Evolutionary conservation across 2,888 invertebrate species (phyloP), one percentile per base, ranked within the genome.

Genomic region (Seira musarum): DNA sequence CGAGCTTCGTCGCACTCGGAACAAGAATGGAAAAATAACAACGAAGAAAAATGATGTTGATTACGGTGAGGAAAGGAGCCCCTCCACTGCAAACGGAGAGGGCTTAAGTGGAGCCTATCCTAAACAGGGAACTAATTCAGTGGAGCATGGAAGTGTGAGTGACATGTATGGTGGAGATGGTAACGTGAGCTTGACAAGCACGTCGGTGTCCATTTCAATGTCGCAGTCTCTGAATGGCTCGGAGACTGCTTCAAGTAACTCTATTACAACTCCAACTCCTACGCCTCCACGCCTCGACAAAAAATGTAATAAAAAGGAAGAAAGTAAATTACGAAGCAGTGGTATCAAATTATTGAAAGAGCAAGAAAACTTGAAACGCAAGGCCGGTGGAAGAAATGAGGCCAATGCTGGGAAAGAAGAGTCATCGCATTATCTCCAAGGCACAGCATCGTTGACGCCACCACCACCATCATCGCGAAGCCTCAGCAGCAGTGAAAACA

Each of bases 271-370:
- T n/a, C 40, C 72, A 22, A 66, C 76, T 17, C 70, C 79, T 35
- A 70, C 75, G 1, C 74, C 80, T 15, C 78, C 71, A 49, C 35
- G 24, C 15, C 63, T 73, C 21, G 24, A 46, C 15, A 74, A 67
- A 1, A 57, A 40, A 5, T n/a, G 22, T 21, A 40, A 40, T 19
- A n/a, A 24, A 64, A 24, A 22, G 8, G 65, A 67, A 15, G 57
- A 19, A 5, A 66, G 64, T 19, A 35, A 19, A 53, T 49, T 72
- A 22, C 66, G 77, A n/a, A 76, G 74, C 25, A 17, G 53, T 13
- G 83, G 80, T 49, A 82, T 83, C 24, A 86, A 86, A 74, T 60
- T 83, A 6, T 30, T 83, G 19, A 86, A 86, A 64, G 86, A 86
- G 35, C 79, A 82, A 40, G 84, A 85, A 65, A 86, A 85, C 66